Percentiles rank a stretch among this genome's conserved stretches.
These are phyloP conservation scores for Saccopteryx leptura DNA, from an alignment of 2,113 vertebrate species.

Conservation along the genomic window DNA sequence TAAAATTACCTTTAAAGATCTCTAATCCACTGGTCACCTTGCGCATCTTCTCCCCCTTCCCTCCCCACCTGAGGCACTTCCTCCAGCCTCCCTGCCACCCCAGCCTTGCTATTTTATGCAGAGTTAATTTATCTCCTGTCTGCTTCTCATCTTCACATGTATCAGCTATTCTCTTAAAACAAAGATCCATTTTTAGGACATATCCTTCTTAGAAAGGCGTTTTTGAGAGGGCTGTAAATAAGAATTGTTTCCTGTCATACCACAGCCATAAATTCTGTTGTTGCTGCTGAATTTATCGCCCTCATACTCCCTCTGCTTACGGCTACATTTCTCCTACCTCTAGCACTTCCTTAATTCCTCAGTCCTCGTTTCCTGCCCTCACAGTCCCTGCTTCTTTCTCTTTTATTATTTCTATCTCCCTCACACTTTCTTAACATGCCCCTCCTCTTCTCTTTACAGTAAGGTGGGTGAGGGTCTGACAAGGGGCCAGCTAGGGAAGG, in stretches of 20 bases:
- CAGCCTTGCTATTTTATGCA: neutral
- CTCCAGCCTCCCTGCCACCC: neutral
- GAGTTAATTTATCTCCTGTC: neutral
- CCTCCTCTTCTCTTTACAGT: neutral
- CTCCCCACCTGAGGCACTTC: neutral
- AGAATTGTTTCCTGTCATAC: neutral
- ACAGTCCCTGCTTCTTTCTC: neutral
- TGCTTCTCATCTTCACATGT: neutral
- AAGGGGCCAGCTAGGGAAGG: neutral
- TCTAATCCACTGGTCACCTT: neutral
- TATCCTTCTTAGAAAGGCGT: neutral
- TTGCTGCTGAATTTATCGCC: neutral
- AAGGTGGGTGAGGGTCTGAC: neutral
- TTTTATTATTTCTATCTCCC: neutral
- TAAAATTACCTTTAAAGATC: neutral
- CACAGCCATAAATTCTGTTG: neutral
- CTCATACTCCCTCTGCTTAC: neutral
- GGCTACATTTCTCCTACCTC: neutral
- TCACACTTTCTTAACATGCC: neutral
- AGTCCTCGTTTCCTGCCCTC: neutral
- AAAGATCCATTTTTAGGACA: conserved; percentile 2
- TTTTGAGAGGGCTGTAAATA: neutral
- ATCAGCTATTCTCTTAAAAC: neutral
- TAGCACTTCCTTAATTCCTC: neutral
- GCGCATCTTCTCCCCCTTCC: neutral